Base-by-base conservation (phyloP, 2,888 invertebrate genomes). In the Onthophagus sagittarius region DNA sequence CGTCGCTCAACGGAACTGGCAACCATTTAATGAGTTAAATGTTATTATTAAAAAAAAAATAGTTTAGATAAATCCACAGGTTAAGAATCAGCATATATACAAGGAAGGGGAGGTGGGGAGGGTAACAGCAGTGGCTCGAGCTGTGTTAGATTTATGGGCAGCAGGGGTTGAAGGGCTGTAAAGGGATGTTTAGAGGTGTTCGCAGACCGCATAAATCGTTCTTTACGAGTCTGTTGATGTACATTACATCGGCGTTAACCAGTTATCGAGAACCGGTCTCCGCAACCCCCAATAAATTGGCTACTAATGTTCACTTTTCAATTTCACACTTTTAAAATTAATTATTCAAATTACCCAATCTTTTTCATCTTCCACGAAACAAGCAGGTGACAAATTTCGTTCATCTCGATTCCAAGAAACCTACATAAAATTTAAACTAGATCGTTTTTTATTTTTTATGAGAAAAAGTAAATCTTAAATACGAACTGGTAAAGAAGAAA, bases 181-280 rank as follows among this genome's bases (percentile, higher is more conserved):
- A 79, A 82, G 81, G 82, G 81, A 82, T 83, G 83, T 82, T 82
- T 81, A 81, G 82, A 82, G 82, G 82, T 84, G 82, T 82, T 81
- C 80, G 80, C 81, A 80, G 79, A 82, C 81, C 82, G 81, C 82
- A 84, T 83, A 84, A 83, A 83, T 83, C 82, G 78, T 81, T 80
- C 81, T 82, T 83, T 83, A 83, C 83, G 82, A 80, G 77, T 78
- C 78, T 76, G 76, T 76, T 76, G 76, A 76, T 76, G 73, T 76
- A 75, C 74, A 74, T 76, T 75, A 75, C 72, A 72, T 71, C 72
- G 72, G 71, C 53, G 75, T 65, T 72, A 71, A 75, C 71, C 72
- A 71, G 70, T 73, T 73, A 75, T 63, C 71, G 62, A 71, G 67
- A 67, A 67, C 67, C 67, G 67, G 67, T 67, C 23, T 23, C 67